Base-by-base conservation (phyloP, 2,797 vertebrate genomes). In the Tympanoctomys barrerae region DNA sequence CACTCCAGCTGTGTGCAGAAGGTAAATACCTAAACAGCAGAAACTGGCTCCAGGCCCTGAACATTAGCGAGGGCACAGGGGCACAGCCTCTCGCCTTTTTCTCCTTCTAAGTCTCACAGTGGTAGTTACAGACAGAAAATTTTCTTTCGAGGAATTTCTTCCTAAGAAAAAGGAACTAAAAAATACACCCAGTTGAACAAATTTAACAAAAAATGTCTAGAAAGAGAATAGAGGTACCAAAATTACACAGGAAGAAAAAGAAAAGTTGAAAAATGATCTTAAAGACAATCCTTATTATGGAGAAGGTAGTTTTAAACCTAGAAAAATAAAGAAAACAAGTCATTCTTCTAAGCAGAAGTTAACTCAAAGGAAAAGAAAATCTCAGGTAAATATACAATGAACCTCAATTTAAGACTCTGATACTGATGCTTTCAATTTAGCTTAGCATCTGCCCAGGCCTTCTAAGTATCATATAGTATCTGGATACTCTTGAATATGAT, bases 121-220 rank as follows among this genome's bases (percentile, higher is more conserved):
- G 57, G 75, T 31, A 85, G 59, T 54, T 77, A 68, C 1, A 84
- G 59, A 92, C 85, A 88, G 57, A 39, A 83, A 90, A 81, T 64
- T 10, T 64, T 19, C 31, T 66, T 81, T 94, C 36, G 94, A 59
- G 21, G 36, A 80, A 87, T 18, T 84, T 94, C 89, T 90, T 61
- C 46, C 80, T 28, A 84, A 39, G 16, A 90, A 10, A 91, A 66
- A 70, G 2, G 54, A 16, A 64, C 31, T 39, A 39, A 39, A 39
- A 39, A 39, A 39, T 66, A 36, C 11, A 42, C 7, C 95, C 36
- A 46, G 7, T n/a, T 54, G 12, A 18, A n/a, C 7, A 88, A 80
- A 90, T 33, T 10, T n/a, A 88, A 49, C 61, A 12, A 80, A 82
- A 11, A 73, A 73, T 42, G 66, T 71, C 36, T 77, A 90, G 78